Conservation (phyloP, 1,140 invertebrate genomes). For the Druon quercuslanigerum region DNA sequence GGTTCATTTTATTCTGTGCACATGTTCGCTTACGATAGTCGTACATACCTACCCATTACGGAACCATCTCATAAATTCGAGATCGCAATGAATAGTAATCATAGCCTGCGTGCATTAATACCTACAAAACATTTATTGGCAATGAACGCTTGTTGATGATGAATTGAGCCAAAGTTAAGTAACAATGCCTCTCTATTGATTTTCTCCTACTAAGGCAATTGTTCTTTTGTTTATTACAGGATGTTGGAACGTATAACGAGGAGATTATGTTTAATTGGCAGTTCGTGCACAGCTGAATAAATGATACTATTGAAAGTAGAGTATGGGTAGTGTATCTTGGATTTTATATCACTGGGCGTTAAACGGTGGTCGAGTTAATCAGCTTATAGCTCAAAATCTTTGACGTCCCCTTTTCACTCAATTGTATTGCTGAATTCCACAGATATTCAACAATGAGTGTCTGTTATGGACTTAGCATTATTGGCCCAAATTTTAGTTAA, state of each 20-base stretch:
- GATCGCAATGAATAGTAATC: conserved; percentile 40
- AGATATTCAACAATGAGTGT: conserved; percentile 52
- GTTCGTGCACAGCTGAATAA: not conserved
- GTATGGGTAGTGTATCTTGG: not conserved
- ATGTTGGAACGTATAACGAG: not conserved
- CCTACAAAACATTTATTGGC: conserved; percentile 29
- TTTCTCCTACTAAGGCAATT: not conserved
- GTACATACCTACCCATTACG: conserved; percentile 18
- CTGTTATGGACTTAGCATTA: conserved; percentile 48
- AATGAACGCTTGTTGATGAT: not conserved
- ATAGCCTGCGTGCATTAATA: conserved; percentile 26
- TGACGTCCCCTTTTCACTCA: conserved; percentile 35
- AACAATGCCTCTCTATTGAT: not conserved
- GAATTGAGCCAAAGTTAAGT: conserved; percentile 7
- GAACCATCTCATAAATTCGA: conserved; percentile 36
- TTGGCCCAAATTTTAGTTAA: conserved; percentile 27
- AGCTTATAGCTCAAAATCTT: conserved; percentile 55
- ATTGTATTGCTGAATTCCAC: conserved; percentile 39
- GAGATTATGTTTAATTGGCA: not conserved
- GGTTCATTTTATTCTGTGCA: conserved; percentile 36
- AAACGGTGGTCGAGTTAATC: conserved; percentile 61
- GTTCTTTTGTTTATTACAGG: not conserved
- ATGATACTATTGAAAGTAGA: not conserved
- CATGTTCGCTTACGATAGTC: conserved; percentile 15
- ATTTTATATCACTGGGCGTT: conserved; percentile 32